phyloP scores from a whole-genome alignment of 2,797 vertebrate species.

The Sebastes alutus region DNA sequence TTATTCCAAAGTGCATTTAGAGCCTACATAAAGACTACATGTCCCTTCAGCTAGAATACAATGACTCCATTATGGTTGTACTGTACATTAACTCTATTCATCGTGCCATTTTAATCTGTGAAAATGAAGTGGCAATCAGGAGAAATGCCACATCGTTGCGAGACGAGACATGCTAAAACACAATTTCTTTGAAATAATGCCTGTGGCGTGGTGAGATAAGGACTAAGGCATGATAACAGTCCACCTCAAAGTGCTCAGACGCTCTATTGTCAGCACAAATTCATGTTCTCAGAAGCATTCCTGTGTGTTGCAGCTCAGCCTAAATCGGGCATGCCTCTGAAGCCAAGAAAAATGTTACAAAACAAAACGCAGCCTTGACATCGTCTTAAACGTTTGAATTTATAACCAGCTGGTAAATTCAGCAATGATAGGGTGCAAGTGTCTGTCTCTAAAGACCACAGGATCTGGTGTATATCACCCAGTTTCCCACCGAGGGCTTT shows the following conservation, averaged over 20 bases:
- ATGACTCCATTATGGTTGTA: neutral
- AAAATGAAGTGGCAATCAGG: conserved; percentile 33
- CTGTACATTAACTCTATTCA: conserved; percentile 20
- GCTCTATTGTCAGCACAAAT: conserved; percentile 56
- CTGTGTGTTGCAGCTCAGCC: conserved; percentile 26
- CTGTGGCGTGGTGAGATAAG: conserved; percentile 56
- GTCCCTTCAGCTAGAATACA: neutral
- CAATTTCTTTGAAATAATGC: conserved; percentile 56
- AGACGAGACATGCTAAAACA: conserved; percentile 52
- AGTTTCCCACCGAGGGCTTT: conserved; percentile 43
- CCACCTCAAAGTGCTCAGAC: conserved; percentile 34
- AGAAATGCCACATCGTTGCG: conserved; percentile 25
- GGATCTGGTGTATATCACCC: conserved; percentile 57
- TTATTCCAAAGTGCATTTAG: conserved; percentile 1
- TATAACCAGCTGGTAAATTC: conserved; percentile 55
- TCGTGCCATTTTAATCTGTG: conserved; percentile 23
- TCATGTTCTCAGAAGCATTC: conserved; percentile 46
- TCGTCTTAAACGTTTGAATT: conserved; percentile 41
- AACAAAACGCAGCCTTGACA: conserved; percentile 45
- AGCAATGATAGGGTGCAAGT: conserved; percentile 50
- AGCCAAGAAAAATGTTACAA: conserved; percentile 45
- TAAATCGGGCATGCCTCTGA: conserved; percentile 29
- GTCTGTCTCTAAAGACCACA: conserved; percentile 35
- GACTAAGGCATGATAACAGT: conserved; percentile 60
- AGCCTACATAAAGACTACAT: neutral